Conservation (phyloP, 2,113 vertebrate species). For the Daboia siamensis region DNA sequence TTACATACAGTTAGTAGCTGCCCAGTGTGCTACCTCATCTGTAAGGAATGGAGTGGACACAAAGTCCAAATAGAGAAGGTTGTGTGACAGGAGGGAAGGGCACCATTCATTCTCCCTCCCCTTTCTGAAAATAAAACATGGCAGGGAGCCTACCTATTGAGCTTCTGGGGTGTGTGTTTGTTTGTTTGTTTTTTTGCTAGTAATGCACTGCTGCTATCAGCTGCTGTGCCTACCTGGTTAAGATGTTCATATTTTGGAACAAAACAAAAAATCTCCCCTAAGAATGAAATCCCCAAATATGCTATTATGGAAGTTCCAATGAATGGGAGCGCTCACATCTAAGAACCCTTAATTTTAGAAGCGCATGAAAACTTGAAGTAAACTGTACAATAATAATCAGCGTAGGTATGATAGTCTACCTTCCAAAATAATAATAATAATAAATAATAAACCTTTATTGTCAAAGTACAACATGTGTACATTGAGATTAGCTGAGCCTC, state of each 20-base stretch:
- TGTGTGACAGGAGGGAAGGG: fast-evolving
- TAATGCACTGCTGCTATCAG: constrained; percentile 41
- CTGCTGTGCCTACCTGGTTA: not conserved
- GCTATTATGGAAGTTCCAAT: not conserved
- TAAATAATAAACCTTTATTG: too few relatives aligned
- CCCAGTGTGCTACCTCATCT: constrained; percentile 31
- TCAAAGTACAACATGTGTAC: too few relatives aligned
- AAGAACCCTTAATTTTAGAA: not conserved
- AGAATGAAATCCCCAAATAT: not conserved
- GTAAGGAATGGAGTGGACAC: not conserved
- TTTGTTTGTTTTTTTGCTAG: constrained; percentile 21
- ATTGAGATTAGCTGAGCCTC: too few relatives aligned
- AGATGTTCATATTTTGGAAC: constrained; percentile 1
- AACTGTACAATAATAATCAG: not conserved
- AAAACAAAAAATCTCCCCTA: not conserved
- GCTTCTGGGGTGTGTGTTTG: not conserved
- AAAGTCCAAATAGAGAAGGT: fast-evolving
- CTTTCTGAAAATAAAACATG: not conserved
- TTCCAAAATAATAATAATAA: not conserved
- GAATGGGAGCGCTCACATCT: not conserved
- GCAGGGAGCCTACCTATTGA: not conserved
- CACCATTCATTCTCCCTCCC: not conserved
- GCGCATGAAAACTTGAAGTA: not conserved
- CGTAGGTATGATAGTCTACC: not conserved
- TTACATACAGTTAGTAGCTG: constrained; percentile 37